phyloP scores from a whole-genome alignment of 2,113 vertebrate species.

The Oncorhynchus mykiss region DNA sequence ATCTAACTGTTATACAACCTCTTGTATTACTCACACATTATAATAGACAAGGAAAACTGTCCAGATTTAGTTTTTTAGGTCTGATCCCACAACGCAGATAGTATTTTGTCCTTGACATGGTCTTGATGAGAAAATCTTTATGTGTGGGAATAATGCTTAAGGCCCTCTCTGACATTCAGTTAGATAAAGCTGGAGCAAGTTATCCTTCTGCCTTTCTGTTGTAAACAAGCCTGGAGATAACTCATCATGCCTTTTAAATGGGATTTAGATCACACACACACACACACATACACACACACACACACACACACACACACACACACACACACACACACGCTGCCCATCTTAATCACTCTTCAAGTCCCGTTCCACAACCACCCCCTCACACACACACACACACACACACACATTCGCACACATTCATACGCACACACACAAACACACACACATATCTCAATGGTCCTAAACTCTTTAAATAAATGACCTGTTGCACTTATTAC shows the following conservation, averaged over 20 bases:
- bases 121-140: slow-evolving; percentile 12
- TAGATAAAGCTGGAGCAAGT: slow-evolving; percentile 4
- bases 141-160: not conserved
- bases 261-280: slow-evolving; percentile 40
- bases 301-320: no score
- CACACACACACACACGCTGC: not conserved
- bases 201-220: slow-evolving; percentile 44
- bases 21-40: no score
- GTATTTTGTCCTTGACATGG: slow-evolving; percentile 37
- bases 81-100: not conserved
- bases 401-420: no score
- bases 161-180: not conserved
- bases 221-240: slow-evolving; percentile 37
- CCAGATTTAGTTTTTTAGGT: no score
- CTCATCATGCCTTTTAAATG: slow-evolving; percentile 43
- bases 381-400: no score
- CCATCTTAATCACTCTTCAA: no score
- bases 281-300: not conserved
- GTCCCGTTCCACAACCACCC: no score
- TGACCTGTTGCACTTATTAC: no score
- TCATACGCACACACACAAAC: no score
- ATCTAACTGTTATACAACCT: no score
- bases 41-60: no score
- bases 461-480: not conserved
- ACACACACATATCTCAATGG: no score